phyloP scores from a whole-genome alignment of 1,140 invertebrate genomes.

The Caenorhabditis brenneri region DNA sequence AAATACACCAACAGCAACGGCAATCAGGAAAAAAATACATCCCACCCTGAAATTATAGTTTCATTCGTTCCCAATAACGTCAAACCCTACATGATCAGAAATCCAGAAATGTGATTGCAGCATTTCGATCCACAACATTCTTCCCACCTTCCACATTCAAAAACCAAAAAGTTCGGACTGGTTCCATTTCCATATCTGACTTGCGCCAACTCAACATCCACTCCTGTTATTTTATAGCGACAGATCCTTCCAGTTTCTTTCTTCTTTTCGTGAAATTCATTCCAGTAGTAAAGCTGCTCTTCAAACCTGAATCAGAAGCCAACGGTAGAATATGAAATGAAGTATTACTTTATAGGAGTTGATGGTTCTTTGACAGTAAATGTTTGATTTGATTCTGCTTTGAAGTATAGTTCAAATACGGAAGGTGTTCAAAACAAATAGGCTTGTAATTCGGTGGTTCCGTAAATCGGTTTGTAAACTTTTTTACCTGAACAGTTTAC shows the following conservation, averaged over 20 bases:
- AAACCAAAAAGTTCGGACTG: not conserved
- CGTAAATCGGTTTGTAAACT: not conserved
- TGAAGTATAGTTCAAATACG: not conserved
- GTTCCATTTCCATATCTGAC: not conserved
- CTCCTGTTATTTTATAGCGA: not conserved
- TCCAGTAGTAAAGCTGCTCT: not conserved
- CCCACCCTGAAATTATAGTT: not conserved
- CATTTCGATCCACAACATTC: not conserved
- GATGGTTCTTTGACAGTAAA: not conserved
- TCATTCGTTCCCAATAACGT: not conserved
- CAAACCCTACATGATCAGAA: not conserved
- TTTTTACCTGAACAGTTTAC: not conserved
- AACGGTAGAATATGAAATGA: not conserved
- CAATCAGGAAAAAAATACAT: not conserved
- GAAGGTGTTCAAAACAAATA: not conserved
- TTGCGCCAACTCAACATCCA: not conserved
- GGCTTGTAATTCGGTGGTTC: not conserved
- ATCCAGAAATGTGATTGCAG: not conserved
- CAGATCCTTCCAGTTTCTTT: not conserved
- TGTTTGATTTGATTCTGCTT: not conserved
- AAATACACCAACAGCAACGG: not conserved
- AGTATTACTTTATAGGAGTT: not conserved
- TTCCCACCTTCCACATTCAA: not conserved
- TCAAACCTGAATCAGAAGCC: not conserved
- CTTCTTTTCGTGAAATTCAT: not conserved